phyloP scores from a whole-genome alignment of 1,140 invertebrate species.

The Camponotus floridanus region DNA sequence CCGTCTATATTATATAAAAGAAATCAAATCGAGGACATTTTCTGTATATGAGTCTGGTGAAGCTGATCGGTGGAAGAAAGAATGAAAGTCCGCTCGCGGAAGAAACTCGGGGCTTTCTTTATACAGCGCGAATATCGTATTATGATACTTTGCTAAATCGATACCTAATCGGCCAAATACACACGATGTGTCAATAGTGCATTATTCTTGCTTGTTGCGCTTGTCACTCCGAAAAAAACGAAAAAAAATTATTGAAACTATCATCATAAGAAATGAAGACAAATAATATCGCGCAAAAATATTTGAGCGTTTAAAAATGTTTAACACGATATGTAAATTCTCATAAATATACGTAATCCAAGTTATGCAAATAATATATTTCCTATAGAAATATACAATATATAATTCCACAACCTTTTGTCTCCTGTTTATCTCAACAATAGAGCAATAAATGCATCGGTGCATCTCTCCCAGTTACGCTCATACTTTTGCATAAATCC shows the following conservation, averaged over 20 bases:
- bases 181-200: background rate
- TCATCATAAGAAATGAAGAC: background rate
- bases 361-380: background rate
- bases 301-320: background rate
- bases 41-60: background rate
- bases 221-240: background rate
- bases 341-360: background rate
- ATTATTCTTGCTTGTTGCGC: background rate
- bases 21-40: conserved; percentile 13
- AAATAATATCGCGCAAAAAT: conserved; percentile 2
- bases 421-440: conserved; percentile 1
- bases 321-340: background rate
- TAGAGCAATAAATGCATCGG: background rate
- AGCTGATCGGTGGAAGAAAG: background rate
- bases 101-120: background rate
- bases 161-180: conserved; percentile 9
- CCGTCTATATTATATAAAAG: conserved; percentile 10
- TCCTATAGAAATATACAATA: background rate
- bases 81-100: background rate
- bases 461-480: background rate
- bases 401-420: background rate
- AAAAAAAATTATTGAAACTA: background rate
- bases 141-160: conserved; percentile 26
- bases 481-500: conserved; percentile 26
- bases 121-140: conserved; percentile 30